Conservation (phyloP, 30 jellyfish, hydroid and myxozoan species). For the Hydra vulgaris region DNA sequence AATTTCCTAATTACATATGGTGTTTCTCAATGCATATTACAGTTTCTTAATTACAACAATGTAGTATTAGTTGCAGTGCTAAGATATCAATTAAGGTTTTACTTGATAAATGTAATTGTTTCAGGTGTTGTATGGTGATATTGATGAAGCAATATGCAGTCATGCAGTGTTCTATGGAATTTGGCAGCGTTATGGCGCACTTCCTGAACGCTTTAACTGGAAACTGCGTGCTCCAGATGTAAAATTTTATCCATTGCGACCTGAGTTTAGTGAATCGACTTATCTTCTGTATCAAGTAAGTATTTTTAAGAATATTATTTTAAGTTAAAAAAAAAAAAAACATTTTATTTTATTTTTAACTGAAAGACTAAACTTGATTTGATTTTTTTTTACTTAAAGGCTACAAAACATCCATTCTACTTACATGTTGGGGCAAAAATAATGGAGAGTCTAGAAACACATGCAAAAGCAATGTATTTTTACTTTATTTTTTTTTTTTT, state of each 20-base stretch:
- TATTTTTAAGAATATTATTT: neutral
- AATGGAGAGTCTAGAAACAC: conserved; percentile 50
- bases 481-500: neutral
- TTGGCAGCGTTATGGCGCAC: conserved; percentile 84
- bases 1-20: too few species aligned
- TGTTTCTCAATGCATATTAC: too few species aligned
- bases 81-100: too few species aligned
- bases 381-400: conserved; percentile 16
- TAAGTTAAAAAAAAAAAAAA: neutral
- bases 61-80: too few species aligned
- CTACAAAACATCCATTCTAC: conserved; percentile 94
- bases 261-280: conserved; percentile 85
- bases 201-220: conserved; percentile 96
- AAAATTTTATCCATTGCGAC: conserved; percentile 78
- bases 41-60: too few species aligned
- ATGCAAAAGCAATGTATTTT: conserved; percentile 70
- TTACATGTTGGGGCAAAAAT: conserved; percentile 92
- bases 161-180: conserved; percentile 85
- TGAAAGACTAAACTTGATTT: too few species aligned
- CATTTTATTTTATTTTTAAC: too few species aligned
- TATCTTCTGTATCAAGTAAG: conserved; percentile 82
- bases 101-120: too few species aligned
- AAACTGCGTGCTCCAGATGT: conserved; percentile 77
- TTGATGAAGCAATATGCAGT: conserved; percentile 93
- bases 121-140: conserved; percentile 83